phyloP scores from a whole-genome alignment of 2,797 vertebrate genomes.

The Manis crassicaudata region DNA sequence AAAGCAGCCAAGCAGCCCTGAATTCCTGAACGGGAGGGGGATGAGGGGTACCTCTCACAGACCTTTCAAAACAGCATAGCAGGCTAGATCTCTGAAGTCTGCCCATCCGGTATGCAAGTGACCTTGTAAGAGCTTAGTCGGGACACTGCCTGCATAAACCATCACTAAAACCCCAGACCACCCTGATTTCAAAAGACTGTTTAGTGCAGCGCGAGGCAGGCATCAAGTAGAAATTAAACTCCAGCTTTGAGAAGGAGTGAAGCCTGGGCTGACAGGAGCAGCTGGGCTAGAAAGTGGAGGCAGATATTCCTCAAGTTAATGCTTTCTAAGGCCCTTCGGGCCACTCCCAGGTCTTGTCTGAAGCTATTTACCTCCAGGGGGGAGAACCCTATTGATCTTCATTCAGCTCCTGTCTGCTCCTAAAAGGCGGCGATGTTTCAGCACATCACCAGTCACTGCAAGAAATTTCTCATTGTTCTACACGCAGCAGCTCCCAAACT shows the following conservation, averaged over 20 bases:
- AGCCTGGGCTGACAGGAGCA: not conserved
- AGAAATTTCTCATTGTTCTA: slow-evolving; percentile 85
- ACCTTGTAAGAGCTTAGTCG: slow-evolving; percentile 24
- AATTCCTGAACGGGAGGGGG: not conserved
- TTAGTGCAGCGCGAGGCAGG: not conserved
- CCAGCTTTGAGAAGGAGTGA: not conserved
- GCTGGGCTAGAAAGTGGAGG: slow-evolving; percentile 61
- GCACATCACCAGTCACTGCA: slow-evolving; percentile 73
- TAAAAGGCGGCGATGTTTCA: slow-evolving; percentile 74
- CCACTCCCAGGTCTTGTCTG: slow-evolving; percentile 89
- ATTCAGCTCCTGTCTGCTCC: slow-evolving; percentile 85
- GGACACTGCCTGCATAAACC: not conserved
- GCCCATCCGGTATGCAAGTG: not conserved
- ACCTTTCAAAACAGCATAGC: not conserved
- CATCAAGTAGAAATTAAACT: slow-evolving; percentile 60
- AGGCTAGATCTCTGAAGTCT: not conserved
- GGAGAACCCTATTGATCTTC: slow-evolving; percentile 87
- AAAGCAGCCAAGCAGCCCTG: not conserved
- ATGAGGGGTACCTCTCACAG: not conserved
- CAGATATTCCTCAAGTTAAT: slow-evolving; percentile 84
- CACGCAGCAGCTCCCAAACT: slow-evolving; percentile 77
- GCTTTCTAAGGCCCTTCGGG: slow-evolving; percentile 82
- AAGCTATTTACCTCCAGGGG: slow-evolving; percentile 86
- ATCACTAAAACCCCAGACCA: slow-evolving; percentile 36
- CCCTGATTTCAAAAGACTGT: slow-evolving; percentile 40